Percentiles rank a stretch among this genome's conserved stretches.
phyloP scores from a whole-genome alignment of 35 echinoderm and acorn worm genomes.

The Stichopus chloronotus region DNA sequence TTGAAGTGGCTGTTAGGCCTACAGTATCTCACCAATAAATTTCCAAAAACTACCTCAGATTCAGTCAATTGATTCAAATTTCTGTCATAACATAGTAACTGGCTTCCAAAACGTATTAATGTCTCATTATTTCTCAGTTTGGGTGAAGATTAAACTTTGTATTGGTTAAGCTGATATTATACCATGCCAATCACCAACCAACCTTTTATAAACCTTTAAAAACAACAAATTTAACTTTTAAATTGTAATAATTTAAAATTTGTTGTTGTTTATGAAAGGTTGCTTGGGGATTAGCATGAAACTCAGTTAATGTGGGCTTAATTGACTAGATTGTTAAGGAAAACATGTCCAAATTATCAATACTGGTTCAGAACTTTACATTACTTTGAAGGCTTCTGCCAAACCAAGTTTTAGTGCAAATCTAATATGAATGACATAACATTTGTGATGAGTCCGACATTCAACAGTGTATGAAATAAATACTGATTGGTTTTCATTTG shows the following conservation, averaged over 20 bases:
- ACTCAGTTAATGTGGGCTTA: not conserved
- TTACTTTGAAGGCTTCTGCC: slow-evolving; percentile 14
- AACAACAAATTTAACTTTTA: slow-evolving; percentile 20
- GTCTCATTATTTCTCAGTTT: slow-evolving; percentile 15
- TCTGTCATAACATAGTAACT: not conserved
- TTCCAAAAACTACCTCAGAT: not conserved
- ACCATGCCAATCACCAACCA: slow-evolving; percentile 14
- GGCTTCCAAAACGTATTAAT: too few species aligned
- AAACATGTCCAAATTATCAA: slow-evolving; percentile 1
- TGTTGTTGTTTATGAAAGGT: slow-evolving; percentile 21
- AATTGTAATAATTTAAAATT: slow-evolving; percentile 1
- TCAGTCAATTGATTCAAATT: too few species aligned
- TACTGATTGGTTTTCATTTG: too few species aligned
- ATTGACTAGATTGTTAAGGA: slow-evolving; percentile 29
- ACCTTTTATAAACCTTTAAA: not conserved
- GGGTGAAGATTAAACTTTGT: not conserved
- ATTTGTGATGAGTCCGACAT: too few species aligned
- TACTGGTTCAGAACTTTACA: slow-evolving; percentile 28
- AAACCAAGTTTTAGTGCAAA: slow-evolving; percentile 16
- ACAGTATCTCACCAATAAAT: too few species aligned
- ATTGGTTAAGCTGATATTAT: slow-evolving; percentile 12
- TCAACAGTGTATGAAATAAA: too few species aligned
- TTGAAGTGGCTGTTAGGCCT: too few species aligned
- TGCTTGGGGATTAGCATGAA: slow-evolving; percentile 6
- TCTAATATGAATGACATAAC: slow-evolving; percentile 15